Conservation (phyloP, 53 echinoderm and acorn worm genomes). For the Actinopyga echinites region DNA sequence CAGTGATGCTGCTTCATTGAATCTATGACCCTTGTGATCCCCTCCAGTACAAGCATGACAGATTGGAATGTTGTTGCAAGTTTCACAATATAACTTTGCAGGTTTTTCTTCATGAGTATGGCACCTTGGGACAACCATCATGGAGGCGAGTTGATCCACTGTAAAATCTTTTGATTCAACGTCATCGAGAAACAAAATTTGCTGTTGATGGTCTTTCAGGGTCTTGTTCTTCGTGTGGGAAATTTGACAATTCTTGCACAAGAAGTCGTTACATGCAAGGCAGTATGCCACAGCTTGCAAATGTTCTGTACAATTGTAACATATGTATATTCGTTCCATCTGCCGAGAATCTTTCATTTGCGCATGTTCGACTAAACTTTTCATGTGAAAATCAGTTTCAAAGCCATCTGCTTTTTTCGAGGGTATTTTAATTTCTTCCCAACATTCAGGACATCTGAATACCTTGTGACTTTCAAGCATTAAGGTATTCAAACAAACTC, state of each 20-base stretch:
- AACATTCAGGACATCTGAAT: neutral
- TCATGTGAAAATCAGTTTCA: constrained; percentile 7
- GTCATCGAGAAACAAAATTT: neutral
- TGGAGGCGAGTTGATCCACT: neutral
- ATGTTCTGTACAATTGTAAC: neutral
- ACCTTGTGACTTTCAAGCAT: neutral
- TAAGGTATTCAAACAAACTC: neutral
- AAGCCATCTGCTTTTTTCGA: neutral
- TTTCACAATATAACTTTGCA: neutral
- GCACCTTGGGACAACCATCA: neutral
- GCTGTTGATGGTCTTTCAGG: neutral
- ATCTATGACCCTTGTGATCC: neutral
- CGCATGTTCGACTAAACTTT: neutral
- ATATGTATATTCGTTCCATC: neutral
- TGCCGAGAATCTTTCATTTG: neutral
- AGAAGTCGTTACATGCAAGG: neutral
- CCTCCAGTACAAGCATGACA: neutral
- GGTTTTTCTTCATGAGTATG: neutral
- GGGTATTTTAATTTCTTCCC: neutral
- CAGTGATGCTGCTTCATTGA: neutral
- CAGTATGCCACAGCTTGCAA: neutral
- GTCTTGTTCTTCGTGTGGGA: neutral
- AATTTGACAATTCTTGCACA: neutral
- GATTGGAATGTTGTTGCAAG: neutral
- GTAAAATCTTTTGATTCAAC: neutral